Evolutionary conservation across 2,113 vertebrate species (phyloP).

Genomic region (Platichthys stellatus): DNA sequence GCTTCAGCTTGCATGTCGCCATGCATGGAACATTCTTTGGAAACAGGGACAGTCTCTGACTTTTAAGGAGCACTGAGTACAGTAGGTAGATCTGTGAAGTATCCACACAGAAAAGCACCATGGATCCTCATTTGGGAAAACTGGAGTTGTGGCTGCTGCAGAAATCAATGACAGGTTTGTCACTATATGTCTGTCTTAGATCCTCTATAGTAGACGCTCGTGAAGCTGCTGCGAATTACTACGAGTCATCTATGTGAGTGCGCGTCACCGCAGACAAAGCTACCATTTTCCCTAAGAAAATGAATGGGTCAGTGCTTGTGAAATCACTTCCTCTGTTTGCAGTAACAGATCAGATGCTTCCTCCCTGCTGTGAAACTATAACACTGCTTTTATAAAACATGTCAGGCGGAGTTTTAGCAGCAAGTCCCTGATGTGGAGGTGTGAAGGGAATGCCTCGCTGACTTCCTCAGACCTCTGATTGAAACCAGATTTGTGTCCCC

Average conservation of each 20-base stretch:
- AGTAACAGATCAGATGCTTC: constrained; percentile 55
- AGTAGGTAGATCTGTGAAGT: constrained; percentile 62
- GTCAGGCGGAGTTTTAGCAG: constrained; percentile 61
- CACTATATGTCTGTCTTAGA: constrained; percentile 9
- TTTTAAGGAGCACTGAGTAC: constrained; percentile 1
- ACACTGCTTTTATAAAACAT: constrained; percentile 70
- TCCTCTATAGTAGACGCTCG: neutral
- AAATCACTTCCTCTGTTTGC: constrained; percentile 61
- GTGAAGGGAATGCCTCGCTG: constrained; percentile 66
- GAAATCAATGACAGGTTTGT: constrained; percentile 37
- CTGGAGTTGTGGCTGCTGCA: constrained; percentile 25
- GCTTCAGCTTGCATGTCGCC: constrained; percentile 57
- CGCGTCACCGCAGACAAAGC: constrained; percentile 44
- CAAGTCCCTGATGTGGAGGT: constrained; percentile 67
- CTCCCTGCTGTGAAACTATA: constrained; percentile 48
- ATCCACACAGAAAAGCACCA: constrained; percentile 51
- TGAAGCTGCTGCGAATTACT: constrained; percentile 29
- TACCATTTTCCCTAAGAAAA: constrained; percentile 41
- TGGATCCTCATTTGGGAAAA: constrained; percentile 36
- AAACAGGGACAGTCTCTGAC: too few species aligned
- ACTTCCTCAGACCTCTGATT: constrained; percentile 68
- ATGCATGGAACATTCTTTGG: constrained; percentile 57
- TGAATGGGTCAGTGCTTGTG: constrained; percentile 39
- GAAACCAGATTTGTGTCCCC: constrained; percentile 75
- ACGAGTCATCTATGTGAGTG: constrained; percentile 13